phyloP scores from a whole-genome alignment of 2,797 vertebrate genomes.

The Tangara arthus region DNA sequence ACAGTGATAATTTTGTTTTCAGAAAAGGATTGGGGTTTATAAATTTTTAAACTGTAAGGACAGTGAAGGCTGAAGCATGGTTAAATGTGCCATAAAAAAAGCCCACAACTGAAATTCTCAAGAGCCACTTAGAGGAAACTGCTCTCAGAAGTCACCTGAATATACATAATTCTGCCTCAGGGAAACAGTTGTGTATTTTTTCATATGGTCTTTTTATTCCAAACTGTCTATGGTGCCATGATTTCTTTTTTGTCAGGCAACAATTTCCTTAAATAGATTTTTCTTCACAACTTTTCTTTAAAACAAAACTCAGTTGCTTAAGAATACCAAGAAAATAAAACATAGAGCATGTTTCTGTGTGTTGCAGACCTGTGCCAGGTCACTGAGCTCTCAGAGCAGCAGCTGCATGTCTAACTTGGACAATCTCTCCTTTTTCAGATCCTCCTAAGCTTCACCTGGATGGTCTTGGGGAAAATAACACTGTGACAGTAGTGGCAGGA shows the following conservation, averaged over 20 bases:
- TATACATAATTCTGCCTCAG: not conserved
- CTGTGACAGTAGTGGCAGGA: conserved; percentile 91
- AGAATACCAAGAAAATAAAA: not conserved
- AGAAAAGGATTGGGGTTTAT: not conserved
- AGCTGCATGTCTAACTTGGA: not conserved
- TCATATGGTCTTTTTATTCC: not conserved
- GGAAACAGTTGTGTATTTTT: not conserved
- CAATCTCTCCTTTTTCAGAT: conserved; percentile 78
- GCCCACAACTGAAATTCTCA: not conserved
- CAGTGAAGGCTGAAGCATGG: not conserved
- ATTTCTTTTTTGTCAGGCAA: not conserved
- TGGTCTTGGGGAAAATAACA: conserved; percentile 89
- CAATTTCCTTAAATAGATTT: not conserved
- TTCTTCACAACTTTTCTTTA: not conserved
- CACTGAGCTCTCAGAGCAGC: not conserved
- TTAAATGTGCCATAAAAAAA: not conserved
- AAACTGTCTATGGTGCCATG: not conserved
- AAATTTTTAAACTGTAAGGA: not conserved
- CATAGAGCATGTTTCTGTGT: not conserved
- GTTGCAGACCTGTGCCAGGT: not conserved
- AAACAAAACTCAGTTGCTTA: not conserved
- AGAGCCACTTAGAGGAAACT: not conserved
- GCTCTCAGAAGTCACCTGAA: not conserved
- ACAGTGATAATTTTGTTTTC: not conserved
- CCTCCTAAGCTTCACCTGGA: conserved; percentile 92